Base-by-base conservation (phyloP, 2,888 invertebrate species). In the Phasia obesa region DNA sequence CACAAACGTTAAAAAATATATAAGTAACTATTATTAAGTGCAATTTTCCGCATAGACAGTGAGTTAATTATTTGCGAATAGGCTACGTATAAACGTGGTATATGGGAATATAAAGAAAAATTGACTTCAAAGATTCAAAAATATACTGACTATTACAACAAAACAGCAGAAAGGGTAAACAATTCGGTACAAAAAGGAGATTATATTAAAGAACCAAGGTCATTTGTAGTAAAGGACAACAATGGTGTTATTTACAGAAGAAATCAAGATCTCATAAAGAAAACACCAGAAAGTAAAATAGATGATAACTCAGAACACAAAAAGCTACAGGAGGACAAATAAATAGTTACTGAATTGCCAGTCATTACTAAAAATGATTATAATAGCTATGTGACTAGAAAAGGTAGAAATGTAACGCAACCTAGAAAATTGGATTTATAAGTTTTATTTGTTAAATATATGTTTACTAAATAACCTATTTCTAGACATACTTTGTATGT, bases 371-470 rank as follows among this genome's bases (percentile, higher is more conserved):
- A 57, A n/a, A 17, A 31, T n/a, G 9, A 3, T 38, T 0, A 6
- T 6, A 27, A 38, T 38, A n/a, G 27, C 25, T 57, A 57, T 7
- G 15, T 31, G n/a, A 25, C 57, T n/a, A 57, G 17, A 31, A 57
- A 31, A 11, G 57, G 57, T 57, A 57, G 57, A 31, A 17, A n/a
- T 17, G 9, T 25, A 57, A 57, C 15, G 27, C 27, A 57, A 31
- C 57, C 57, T 27, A 25, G 25, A 31, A 57, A 57, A 31, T 31
- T 57, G 17, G 27, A 57, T 57, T 57, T 57, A 11, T 49, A 49
- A 49, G 4, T 13, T 15, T 38, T 13, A n/a, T 13, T 38, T 13
- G 3, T 27, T 27, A 27, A 27, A 27, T n/a, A n/a, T n/a, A n/a
- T n/a, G n/a, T n/a, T n/a, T n/a, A n/a, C n/a, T n/a, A n/a, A n/a